A percentile compares a stretch with the other conserved stretches of the same genome.
Conservation (phyloP, 2,113 vertebrate species). For the Oenanthe melanoleuca region DNA sequence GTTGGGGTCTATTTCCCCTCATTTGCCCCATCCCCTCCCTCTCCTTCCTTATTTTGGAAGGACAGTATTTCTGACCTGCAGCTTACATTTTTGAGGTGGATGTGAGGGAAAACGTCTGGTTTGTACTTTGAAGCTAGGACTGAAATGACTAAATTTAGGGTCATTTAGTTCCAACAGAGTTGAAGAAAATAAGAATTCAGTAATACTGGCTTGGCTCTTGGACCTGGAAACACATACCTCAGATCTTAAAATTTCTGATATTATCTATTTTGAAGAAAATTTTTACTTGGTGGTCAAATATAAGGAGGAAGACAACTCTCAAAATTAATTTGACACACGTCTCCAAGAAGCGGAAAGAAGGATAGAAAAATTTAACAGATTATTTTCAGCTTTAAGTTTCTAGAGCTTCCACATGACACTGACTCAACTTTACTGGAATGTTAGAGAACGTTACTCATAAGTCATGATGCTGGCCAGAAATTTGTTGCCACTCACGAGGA, state of each 20-base stretch:
- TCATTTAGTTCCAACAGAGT: neutral
- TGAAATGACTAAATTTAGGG: neutral
- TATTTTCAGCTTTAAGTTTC: neutral
- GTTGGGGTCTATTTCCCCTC: too few species aligned
- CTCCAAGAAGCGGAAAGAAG: neutral
- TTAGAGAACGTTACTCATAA: neutral
- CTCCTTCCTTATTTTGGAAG: neutral
- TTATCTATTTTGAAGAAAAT: neutral
- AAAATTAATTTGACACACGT: neutral
- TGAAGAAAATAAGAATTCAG: neutral
- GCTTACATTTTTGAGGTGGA: neutral
- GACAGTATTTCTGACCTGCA: neutral
- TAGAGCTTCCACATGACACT: neutral
- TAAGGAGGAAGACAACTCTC: neutral
- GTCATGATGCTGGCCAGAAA: neutral
- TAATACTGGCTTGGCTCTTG: neutral
- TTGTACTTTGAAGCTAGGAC: neutral
- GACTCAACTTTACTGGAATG: neutral
- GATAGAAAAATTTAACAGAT: neutral
- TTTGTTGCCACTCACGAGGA: neutral
- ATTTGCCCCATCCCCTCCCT: neutral
- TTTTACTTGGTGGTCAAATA: neutral
- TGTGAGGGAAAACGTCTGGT: neutral
- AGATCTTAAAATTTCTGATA: neutral
- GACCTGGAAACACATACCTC: neutral